Percentiles rank a stretch among this genome's conserved stretches.
These are phyloP conservation scores for Synergus japonicus DNA, from an alignment of 2,888 invertebrate species.

Conservation along the genomic window DNA sequence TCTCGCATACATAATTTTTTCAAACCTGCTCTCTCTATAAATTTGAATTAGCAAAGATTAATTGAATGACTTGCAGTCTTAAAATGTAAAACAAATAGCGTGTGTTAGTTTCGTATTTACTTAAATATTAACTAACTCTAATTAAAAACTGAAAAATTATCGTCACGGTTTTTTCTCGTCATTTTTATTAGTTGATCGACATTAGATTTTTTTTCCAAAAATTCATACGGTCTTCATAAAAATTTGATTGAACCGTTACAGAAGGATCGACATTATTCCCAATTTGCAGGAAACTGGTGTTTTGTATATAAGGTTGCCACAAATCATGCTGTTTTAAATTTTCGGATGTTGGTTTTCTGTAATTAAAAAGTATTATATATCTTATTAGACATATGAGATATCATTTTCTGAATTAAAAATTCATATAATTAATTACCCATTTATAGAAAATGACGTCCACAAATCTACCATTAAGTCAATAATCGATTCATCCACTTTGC, in stretches of 20 bases:
- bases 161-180: neutral
- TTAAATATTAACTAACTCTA: no score
- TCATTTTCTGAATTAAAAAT: neutral
- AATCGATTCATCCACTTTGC: constrained; percentile 20
- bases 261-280: constrained; percentile 47
- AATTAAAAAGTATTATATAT: neutral
- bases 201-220: constrained; percentile 51
- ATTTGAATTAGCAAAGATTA: no score
- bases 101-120: no score
- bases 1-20: no score
- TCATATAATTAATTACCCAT: constrained; percentile 32
- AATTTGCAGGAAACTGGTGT: constrained; percentile 55
- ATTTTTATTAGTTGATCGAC: neutral
- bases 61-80: no score
- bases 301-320: constrained; percentile 56
- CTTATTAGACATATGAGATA: neutral
- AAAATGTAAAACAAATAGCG: no score
- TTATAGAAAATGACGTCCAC: constrained; percentile 41
- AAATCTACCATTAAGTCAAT: constrained; percentile 44
- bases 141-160: neutral
- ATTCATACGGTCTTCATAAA: constrained; percentile 53
- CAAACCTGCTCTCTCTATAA: no score
- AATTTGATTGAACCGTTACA: constrained; percentile 33
- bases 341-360: constrained; percentile 42
- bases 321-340: constrained; percentile 33